A percentile compares a stretch with the other conserved stretches of the same genome.
phyloP scores from a whole-genome alignment of 2,888 invertebrate species.

The Synergus laeviventris region DNA sequence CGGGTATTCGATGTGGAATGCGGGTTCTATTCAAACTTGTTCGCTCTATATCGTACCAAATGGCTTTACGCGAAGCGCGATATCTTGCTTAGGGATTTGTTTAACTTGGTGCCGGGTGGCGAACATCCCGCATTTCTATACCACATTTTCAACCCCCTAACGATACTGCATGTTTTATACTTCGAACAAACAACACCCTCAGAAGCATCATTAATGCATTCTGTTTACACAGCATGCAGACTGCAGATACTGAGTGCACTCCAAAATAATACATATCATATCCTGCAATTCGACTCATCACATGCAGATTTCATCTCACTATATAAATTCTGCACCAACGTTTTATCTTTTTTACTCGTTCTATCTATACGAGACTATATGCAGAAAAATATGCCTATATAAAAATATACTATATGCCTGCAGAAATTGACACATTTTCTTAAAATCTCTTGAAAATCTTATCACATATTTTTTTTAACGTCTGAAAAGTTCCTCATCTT shows the following conservation, averaged over 20 bases:
- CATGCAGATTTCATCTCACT: background rate
- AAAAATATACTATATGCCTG: too few species aligned
- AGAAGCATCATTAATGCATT: constrained; percentile 22
- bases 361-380: too few species aligned
- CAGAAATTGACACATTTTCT: too few species aligned
- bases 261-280: constrained; percentile 1
- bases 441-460: too few species aligned
- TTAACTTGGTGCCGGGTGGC: constrained; percentile 46
- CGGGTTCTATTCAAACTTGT: constrained; percentile 69
- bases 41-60: constrained; percentile 50
- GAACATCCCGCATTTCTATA: constrained; percentile 36
- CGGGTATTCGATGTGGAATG: constrained; percentile 70
- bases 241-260: background rate
- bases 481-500: too few species aligned
- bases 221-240: background rate
- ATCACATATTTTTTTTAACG: too few species aligned
- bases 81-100: constrained; percentile 56
- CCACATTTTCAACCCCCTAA: constrained; percentile 33
- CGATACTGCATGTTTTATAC: constrained; percentile 32
- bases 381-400: too few species aligned
- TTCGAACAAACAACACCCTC: constrained; percentile 29
- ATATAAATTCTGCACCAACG: background rate
- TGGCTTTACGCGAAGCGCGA: constrained; percentile 53
- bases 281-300: background rate
- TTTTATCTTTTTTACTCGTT: background rate